phyloP scores from a whole-genome alignment of 1,140 invertebrate species.

The Paraescarpia echinospica region DNA sequence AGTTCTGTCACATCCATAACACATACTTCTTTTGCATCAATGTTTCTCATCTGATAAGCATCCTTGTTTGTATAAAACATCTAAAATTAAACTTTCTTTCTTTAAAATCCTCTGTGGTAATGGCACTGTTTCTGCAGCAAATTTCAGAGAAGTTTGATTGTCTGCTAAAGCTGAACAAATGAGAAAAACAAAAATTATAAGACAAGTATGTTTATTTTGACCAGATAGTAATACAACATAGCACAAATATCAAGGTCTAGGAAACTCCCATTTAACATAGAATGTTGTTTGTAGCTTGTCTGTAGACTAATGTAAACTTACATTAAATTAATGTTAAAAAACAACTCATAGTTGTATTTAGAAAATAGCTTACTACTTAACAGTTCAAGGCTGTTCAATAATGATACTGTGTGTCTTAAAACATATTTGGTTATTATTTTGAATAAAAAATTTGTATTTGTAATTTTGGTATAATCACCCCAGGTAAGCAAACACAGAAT shows the following conservation, averaged over 20 bases:
- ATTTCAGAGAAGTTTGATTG: neutral
- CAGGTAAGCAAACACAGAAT: neutral
- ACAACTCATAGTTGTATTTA: neutral
- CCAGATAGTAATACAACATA: neutral
- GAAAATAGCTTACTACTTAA: neutral
- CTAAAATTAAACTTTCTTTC: neutral
- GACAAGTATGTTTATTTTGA: neutral
- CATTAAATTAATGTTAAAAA: neutral
- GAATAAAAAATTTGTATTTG: neutral
- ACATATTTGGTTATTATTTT: neutral
- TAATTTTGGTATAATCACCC: neutral
- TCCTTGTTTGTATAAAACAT: neutral
- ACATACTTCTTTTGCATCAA: neutral
- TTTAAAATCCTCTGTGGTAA: neutral
- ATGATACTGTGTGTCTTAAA: no score
- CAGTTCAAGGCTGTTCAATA: neutral
- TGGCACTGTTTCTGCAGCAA: neutral
- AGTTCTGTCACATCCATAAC: neutral
- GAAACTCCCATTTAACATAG: neutral
- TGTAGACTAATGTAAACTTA: neutral
- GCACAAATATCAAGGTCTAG: neutral
- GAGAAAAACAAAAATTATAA: neutral
- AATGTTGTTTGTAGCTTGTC: neutral
- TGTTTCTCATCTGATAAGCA: neutral
- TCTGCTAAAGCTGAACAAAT: neutral